Base-by-base conservation (phyloP, 92 coral and sea anemone genomes). In the Bergia sp. region DNA sequence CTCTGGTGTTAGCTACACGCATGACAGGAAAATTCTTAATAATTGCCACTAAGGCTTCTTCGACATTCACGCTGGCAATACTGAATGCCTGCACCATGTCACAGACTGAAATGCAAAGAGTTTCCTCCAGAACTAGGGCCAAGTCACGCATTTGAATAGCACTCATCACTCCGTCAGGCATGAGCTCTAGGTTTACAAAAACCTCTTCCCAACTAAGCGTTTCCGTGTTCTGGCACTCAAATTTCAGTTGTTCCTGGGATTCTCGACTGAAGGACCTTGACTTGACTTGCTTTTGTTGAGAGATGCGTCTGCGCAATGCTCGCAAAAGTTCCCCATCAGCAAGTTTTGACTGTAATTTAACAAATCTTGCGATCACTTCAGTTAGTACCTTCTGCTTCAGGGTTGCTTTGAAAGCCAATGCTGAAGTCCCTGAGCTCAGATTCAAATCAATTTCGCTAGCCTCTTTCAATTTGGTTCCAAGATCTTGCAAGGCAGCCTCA, bases 381-480 rank as follows among this genome's bases (percentile, higher is more conserved):
- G 84, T 23, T 29, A 80, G 64, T 23, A 80, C 72, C 84, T 80
- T 80, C 16, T 53, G 71, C 84, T 80, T 55, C 69, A 80, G 84
- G 64, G 47, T 80, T 37, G 84, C 72, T 80, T 80, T 80, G 64
- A 80, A 80, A 64, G 84, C 84, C 84, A 80, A 80, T 58, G 47
- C 45, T 39, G 84, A 80, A 50, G 84, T 80, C 18, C 72, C 84
- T 58, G 71, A 55, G 29, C 72, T 80, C 61, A 80, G 72, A 53
- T 36, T 64, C 83, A 79, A 36, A 15, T 50, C 67, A 9, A 80
- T 80, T 80, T 55, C 84, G 71, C 86, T 88, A 41, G 79, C 77
- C 57, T 88, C 90, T 57, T 78, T 55, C 84, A 88, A 82, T 44
- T 88, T 88, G 40, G 82, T 36, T 61, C 82, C 66, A 58, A 88